phyloP scores from a whole-genome alignment of 92 coral and sea anemone species.

The Porites rus region DNA sequence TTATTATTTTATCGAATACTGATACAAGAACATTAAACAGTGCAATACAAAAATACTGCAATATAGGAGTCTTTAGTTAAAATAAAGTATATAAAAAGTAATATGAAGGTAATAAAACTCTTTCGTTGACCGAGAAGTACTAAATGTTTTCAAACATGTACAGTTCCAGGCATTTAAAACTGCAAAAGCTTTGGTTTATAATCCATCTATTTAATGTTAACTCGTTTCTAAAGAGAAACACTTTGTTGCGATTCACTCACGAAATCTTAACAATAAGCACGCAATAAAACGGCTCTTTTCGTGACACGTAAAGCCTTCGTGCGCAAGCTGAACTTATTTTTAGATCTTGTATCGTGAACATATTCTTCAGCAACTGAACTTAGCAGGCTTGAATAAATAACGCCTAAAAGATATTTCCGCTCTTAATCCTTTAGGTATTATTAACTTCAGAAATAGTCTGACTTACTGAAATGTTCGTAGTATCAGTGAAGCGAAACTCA shows the following conservation, averaged over 20 bases:
- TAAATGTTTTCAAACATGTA: no score
- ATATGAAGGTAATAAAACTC: no score
- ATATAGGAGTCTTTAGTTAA: no score
- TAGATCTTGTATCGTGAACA: neutral
- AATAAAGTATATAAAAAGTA: no score
- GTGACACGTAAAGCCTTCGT: constrained; percentile 23
- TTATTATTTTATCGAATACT: no score
- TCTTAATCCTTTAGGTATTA: neutral
- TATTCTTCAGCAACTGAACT: neutral
- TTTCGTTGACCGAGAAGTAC: no score
- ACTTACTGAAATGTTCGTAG: neutral
- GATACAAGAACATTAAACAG: no score
- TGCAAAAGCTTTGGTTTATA: no score
- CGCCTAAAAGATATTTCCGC: constrained; percentile 1
- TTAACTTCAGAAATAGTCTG: neutral
- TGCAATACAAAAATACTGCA: no score
- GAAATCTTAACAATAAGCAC: neutral
- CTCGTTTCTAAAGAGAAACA: no score
- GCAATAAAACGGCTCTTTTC: constrained; percentile 12
- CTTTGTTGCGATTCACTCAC: neutral
- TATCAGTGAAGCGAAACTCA: neutral
- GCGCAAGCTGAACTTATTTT: constrained; percentile 1
- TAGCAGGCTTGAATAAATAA: constrained; percentile 28
- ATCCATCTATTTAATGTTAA: no score
- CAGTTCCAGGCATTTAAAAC: no score